These are phyloP conservation scores for Habroteleia sp. DNA, from an alignment of 2,888 invertebrate species.

Conservation along the genomic window DNA sequence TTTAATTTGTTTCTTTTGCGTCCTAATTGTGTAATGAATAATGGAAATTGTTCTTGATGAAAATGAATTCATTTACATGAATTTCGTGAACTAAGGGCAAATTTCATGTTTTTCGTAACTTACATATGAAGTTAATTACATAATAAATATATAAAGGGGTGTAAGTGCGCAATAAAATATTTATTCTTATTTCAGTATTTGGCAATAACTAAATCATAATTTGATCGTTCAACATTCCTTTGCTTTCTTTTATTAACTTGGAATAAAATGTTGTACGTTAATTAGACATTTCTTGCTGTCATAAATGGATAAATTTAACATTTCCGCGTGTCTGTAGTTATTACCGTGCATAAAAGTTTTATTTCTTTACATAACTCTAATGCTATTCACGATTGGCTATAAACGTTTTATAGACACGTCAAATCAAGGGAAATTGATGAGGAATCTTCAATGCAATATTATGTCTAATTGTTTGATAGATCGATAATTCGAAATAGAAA, in stretches of 20 bases:
- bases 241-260: no score
- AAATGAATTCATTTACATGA: slow-evolving; percentile 25
- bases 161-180: no score
- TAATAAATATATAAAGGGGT: slow-evolving; percentile 15
- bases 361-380: slow-evolving; percentile 8
- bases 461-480: no score
- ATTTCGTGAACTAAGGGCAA: slow-evolving; percentile 13
- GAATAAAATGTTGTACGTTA: no score
- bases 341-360: slow-evolving; percentile 8
- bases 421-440: background rate
- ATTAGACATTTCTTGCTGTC: no score
- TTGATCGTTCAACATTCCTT: no score
- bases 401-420: slow-evolving; percentile 17
- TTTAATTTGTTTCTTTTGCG: slow-evolving; percentile 36
- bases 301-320: no score
- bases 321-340: no score
- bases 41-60: slow-evolving; percentile 24
- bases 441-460: no score
- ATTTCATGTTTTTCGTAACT: slow-evolving; percentile 23
- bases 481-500: no score
- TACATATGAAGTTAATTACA: slow-evolving; percentile 16
- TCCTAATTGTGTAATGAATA: slow-evolving; percentile 37
- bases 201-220: no score
- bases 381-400: slow-evolving; percentile 6
- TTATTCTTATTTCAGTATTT: no score